Evolutionary conservation across 2,113 vertebrate species (phyloP).

Genomic region (Vombatus ursinus): DNA sequence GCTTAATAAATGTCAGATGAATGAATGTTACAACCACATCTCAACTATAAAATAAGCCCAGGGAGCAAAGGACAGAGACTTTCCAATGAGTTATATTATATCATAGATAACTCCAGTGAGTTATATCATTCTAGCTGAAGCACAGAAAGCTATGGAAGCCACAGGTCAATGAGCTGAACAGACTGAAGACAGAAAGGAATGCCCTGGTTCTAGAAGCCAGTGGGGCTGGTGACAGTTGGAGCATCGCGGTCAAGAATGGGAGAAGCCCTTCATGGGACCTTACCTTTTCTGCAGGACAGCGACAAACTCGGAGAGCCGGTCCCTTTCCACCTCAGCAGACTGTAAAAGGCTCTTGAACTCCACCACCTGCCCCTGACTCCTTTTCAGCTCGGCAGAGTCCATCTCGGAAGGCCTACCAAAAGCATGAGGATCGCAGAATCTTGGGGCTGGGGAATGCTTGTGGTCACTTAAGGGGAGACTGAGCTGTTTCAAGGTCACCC

Average conservation of each 20-base stretch:
- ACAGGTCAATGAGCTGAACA: not conserved
- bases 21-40: not conserved
- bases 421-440: slow-evolving; percentile 43
- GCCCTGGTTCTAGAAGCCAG: not conserved
- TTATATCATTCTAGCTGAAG: not conserved
- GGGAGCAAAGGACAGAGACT: not conserved
- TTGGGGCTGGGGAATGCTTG: not conserved
- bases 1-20: not conserved
- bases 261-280: not conserved
- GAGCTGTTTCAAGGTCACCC: not conserved
- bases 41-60: not conserved
- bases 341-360: slow-evolving; percentile 85
- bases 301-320: slow-evolving; percentile 85
- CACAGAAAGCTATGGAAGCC: not conserved
- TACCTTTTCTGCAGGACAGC: slow-evolving; percentile 87
- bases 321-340: slow-evolving; percentile 84
- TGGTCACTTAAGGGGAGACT: slow-evolving; percentile 10
- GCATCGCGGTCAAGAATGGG: not conserved
- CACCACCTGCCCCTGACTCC: slow-evolving; percentile 78
- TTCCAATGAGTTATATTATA: not conserved
- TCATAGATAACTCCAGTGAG: not conserved
- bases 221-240: not conserved
- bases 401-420: slow-evolving; percentile 38
- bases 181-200: not conserved
- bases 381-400: slow-evolving; percentile 60